phyloP scores from a whole-genome alignment of 2,113 vertebrate species.

The Laticauda laticaudata region DNA sequence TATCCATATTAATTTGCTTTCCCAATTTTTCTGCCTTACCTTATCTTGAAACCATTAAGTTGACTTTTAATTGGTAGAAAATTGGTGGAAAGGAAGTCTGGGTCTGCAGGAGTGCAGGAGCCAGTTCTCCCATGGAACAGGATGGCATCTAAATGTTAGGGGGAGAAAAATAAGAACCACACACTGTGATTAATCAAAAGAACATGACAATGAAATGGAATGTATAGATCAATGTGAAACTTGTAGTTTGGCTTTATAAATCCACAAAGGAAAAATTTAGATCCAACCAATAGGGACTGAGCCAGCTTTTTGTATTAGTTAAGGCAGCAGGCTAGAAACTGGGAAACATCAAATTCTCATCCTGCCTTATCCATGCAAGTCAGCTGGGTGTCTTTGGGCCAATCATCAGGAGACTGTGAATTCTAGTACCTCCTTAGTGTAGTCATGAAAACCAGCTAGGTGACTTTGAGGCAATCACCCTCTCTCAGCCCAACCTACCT shows the following conservation, averaged over 20 bases:
- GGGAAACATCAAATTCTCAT: background rate
- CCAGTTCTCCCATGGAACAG: background rate
- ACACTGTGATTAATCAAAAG: background rate
- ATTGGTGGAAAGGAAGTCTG: background rate
- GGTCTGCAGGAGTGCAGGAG: background rate
- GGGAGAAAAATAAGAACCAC: background rate
- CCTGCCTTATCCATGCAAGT: background rate
- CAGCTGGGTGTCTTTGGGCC: background rate
- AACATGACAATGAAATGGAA: background rate
- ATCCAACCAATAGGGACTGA: background rate
- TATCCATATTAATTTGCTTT: background rate
- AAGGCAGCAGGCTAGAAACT: background rate
- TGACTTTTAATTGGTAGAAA: background rate
- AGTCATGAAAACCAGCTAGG: background rate
- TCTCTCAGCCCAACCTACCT: background rate
- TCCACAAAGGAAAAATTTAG: background rate
- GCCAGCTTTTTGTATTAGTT: background rate
- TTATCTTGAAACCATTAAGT: background rate
- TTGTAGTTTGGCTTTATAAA: background rate
- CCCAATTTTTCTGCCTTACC: background rate
- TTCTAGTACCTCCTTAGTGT: background rate
- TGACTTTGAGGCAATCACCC: background rate
- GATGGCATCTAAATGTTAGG: background rate
- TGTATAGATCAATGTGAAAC: background rate
- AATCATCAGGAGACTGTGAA: background rate